Evolutionary conservation across 2,888 invertebrate genomes (phyloP).

Genomic region (Callyntrura sp.): DNA sequence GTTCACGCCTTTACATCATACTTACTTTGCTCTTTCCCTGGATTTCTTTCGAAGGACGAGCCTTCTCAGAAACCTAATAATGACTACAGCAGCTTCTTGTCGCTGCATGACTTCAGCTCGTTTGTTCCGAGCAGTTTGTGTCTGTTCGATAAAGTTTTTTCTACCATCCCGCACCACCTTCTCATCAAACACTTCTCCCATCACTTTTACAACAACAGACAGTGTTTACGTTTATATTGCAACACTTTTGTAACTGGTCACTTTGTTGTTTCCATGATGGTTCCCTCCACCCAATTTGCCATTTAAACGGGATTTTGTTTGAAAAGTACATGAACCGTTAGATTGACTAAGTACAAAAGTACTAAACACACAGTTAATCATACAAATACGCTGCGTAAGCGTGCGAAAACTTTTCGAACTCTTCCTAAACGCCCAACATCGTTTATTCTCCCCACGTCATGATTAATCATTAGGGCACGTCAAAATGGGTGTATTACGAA

Average conservation of each 20-base stretch:
- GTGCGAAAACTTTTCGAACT: no score
- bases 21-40: slow-evolving; percentile 90
- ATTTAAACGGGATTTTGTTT: not conserved
- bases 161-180: slow-evolving; percentile 85
- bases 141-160: slow-evolving; percentile 94
- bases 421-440: no score
- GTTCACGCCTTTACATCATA: not conserved
- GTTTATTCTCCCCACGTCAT: no score
- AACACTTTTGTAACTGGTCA: not conserved
- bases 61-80: slow-evolving; percentile 92
- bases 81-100: slow-evolving; percentile 90
- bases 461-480: no score
- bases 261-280: not conserved
- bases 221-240: not conserved
- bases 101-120: slow-evolving; percentile 93
- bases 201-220: slow-evolving; percentile 45
- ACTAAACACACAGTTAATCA: no score
- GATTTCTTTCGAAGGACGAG: slow-evolving; percentile 90
- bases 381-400: no score
- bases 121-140: slow-evolving; percentile 96
- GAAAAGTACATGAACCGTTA: not conserved
- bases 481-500: no score
- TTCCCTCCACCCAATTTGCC: slow-evolving; percentile 7
- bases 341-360: no score
- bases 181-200: slow-evolving; percentile 80